Evolutionary conservation across 2,113 vertebrate species (phyloP), one percentile per base, ranked within the genome.

Genomic region (Limnothrissa miodon): DNA sequence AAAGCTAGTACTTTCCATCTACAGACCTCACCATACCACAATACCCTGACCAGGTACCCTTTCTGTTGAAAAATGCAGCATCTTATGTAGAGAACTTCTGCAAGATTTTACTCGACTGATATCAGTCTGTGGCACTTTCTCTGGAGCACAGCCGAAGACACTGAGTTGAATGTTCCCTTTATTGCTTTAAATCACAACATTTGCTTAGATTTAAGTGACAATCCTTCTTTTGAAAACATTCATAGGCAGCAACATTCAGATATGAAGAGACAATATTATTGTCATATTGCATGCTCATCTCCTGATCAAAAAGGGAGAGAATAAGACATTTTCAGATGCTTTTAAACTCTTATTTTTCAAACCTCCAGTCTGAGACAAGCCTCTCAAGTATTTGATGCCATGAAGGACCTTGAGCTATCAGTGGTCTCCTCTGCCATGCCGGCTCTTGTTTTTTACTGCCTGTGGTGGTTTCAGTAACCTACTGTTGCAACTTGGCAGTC

Each of bases 401-500:
- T 36, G 36, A 74, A 74, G 36, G 33, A 74, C 66, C 66, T 74
- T 74, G 25, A 74, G 59, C 9, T 36, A 36, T 36, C 13, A 13
- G 15, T 15, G 13, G 10, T 74, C 10, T 33, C 29, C 29, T 17
- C 13, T 36, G 66, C 33, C 66, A 74, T 33, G 13, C 66, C 33
- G 36, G 66, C 29, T 33, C 25, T 33, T 74, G 66, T 74, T 74
- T 74, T 74, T 25, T 9, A 74, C 5, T 15, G 66, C 66, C 66
- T 36, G 33, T 15, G 15, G 66, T 74, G 66, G 66, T 74, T 74
- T 74, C 66, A 74, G 66, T 13, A 36, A 29, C 66, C 66, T 36
- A 33, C 66, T 74, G 66, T 74, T 74, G 66, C 66, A 74, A 36
- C 66, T 74, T 74, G 66, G 66, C 66, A 74, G 66, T 74, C 66